Evolutionary conservation across 2,797 vertebrate species (phyloP), one percentile per base, ranked within the genome.

Genomic region (Setipinna tenuifilis): DNA sequence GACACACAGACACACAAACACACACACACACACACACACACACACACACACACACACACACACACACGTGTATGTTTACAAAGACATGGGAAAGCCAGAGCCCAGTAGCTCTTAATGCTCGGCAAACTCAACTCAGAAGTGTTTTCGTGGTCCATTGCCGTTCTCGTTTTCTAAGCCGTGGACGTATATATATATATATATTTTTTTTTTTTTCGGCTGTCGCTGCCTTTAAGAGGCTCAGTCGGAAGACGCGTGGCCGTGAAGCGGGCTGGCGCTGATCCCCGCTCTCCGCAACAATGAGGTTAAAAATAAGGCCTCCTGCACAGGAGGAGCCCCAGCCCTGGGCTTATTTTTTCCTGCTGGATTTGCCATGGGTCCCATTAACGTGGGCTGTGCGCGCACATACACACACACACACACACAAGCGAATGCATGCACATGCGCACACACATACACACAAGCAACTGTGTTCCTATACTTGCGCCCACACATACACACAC

Each of bases 301-400:
- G 85, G 87, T 87, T 88, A 88, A 90, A 91, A 89, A 91, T 90
- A 90, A 87, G 82, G 86, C 75, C 65, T 48, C 31, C 85, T 59
- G 87, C 82, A 80, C 80, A 89, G 87, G 85, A 89, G 85, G 82
- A 81, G 88, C 71, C 35, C 35, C 71, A 7, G 71, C 31, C 31
- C 71, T 44, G 31, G 58, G 71, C 62, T 82, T 82, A 84, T 84
- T 84, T 90, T 90, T 90, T 88, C 91, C 87, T 90, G 89, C 78
- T 57, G 68, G 80, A 87, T 88, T 81, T 87, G 84, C 86, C 88
- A 89, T 78, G 85, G 82, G 86, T 89, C 80, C 83, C 83, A 87
- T 90, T 90, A 88, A 90, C 65, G 16, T 57, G 23, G 25, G 28
- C 25, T 78, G 62, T 65, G 84, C 85, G 71, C 54, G 0, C 35